These are phyloP conservation scores for Lottia scabra DNA, from an alignment of 2,888 invertebrate species.

Conservation along the genomic window DNA sequence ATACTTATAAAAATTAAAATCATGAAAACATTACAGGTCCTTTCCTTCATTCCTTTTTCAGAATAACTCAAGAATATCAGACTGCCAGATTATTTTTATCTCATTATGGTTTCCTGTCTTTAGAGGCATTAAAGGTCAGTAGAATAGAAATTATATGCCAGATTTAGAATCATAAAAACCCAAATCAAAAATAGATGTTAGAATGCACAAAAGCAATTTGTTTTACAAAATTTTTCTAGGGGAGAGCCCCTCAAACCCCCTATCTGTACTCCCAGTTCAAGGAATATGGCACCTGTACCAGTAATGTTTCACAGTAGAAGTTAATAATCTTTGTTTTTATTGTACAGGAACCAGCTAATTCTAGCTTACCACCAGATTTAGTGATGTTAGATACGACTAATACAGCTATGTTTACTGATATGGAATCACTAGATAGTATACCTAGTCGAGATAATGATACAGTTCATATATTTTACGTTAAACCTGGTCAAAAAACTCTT, in stretches of 20 bases:
- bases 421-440: slow-evolving; percentile 86
- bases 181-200: no score
- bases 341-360: slow-evolving; percentile 59
- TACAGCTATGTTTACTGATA: slow-evolving; percentile 81
- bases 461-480: slow-evolving; percentile 93
- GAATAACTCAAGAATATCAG: slow-evolving; percentile 82
- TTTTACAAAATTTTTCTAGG: no score
- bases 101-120: slow-evolving; percentile 89
- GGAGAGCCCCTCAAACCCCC: no score
- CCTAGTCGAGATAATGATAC: slow-evolving; percentile 91
- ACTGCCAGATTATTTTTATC: slow-evolving; percentile 94
- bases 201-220: no score
- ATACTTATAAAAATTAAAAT: no score
- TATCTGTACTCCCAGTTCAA: no score
- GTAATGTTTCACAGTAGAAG: no score
- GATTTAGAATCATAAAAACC: no score
- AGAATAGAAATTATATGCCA: no score
- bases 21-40: no score
- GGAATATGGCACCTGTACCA: no score
- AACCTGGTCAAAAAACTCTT: slow-evolving; percentile 83
- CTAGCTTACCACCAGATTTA: slow-evolving; percentile 73
- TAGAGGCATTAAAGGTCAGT: slow-evolving; percentile 73
- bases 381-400: slow-evolving; percentile 80
- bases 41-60: slow-evolving; percentile 30
- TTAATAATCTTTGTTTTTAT: no score